Evolutionary conservation across 2,888 invertebrate genomes (phyloP).

Genomic region (Coleophora flavipennella): DNA sequence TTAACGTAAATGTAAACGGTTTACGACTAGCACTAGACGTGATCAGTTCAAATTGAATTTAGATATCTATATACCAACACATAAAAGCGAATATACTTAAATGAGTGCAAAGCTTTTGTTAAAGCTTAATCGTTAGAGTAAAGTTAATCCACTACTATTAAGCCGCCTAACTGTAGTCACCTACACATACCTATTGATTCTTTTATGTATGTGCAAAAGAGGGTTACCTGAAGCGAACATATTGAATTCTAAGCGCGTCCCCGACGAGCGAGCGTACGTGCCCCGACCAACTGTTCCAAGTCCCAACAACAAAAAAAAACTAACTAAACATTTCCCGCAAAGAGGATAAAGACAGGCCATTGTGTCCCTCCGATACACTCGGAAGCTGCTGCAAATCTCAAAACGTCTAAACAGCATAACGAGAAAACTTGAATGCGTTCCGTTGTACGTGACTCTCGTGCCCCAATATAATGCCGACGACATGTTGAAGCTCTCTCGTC

Average conservation of each 20-base stretch:
- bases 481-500: no score
- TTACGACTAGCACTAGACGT: constrained; percentile 50
- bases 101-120: no score
- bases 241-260: constrained; percentile 62
- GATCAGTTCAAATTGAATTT: constrained; percentile 46
- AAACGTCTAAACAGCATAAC: constrained; percentile 55
- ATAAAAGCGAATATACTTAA: no score
- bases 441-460: constrained; percentile 13
- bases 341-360: constrained; percentile 46
- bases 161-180: no score
- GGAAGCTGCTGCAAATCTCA: constrained; percentile 49
- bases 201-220: constrained; percentile 43
- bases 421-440: constrained; percentile 49
- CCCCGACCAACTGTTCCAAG: constrained; percentile 42
- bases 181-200: constrained; percentile 34
- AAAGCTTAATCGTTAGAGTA: no score
- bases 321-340: constrained; percentile 33
- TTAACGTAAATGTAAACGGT: constrained; percentile 40
- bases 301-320: constrained; percentile 47
- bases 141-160: no score
- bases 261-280: constrained; percentile 51
- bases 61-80: constrained; percentile 12
- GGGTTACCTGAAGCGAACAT: constrained; percentile 47
- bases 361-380: constrained; percentile 45
- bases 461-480: no score